Evolutionary conservation across 23 tunicate species (phyloP).

Genomic region (Ascidia mentula): DNA sequence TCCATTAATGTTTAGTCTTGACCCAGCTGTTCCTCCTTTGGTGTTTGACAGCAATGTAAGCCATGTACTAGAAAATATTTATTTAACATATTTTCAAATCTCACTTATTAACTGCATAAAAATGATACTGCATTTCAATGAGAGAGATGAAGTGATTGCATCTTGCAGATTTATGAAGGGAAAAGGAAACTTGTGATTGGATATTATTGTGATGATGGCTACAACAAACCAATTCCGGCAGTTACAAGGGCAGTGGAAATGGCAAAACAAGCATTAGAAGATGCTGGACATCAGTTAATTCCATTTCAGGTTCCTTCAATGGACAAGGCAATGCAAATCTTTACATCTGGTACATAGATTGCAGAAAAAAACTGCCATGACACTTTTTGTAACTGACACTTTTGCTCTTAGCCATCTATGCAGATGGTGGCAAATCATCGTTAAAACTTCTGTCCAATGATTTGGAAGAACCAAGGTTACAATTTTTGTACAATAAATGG

Average conservation of each 20-base stretch:
- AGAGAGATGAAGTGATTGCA: too few relatives aligned
- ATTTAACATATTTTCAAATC: too few relatives aligned
- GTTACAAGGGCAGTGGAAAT: constrained; percentile 37
- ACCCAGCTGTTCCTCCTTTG: constrained; percentile 28
- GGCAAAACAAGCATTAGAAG: constrained; percentile 24
- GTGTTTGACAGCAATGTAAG: constrained; percentile 38
- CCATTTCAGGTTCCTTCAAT: constrained; percentile 23
- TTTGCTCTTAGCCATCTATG: constrained; percentile 7
- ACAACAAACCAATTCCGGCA: constrained; percentile 48
- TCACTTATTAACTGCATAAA: too few relatives aligned
- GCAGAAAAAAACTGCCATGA: too few relatives aligned
- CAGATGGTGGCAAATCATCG: constrained; percentile 22
- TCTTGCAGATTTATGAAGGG: constrained; percentile 11
- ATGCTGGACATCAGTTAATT: constrained; percentile 37
- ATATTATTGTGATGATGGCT: constrained; percentile 47
- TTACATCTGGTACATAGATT: not conserved
- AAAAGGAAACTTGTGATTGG: constrained; percentile 23
- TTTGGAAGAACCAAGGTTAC: constrained; percentile 19
- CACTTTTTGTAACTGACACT: too few relatives aligned
- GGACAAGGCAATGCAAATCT: constrained; percentile 20
- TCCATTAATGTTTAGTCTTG: constrained; percentile 56
- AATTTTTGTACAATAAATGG: constrained; percentile 6
- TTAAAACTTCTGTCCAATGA: constrained; percentile 4
- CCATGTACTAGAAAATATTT: not conserved
- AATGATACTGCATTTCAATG: too few relatives aligned